phyloP scores from a whole-genome alignment of 2,888 invertebrate genomes.

The Hydriomena furcata region DNA sequence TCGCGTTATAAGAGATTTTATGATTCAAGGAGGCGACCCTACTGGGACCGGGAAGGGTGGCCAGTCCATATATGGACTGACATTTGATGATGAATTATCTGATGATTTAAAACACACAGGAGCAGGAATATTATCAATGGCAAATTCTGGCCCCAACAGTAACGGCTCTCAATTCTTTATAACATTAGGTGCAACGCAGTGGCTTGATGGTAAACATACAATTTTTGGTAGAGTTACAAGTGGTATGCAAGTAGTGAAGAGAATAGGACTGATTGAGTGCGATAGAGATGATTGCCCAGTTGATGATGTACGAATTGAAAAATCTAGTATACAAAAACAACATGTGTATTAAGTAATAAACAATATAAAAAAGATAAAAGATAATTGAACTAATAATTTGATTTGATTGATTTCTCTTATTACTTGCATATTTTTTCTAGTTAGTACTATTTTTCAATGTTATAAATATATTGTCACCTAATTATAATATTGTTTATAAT shows the following conservation, averaged over 20 bases:
- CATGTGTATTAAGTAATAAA: not conserved
- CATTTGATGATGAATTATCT: conserved; percentile 98
- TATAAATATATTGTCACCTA: too few species aligned
- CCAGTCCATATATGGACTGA: conserved; percentile 96
- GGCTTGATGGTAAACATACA: conserved; percentile 98
- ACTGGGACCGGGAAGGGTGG: conserved; percentile 98
- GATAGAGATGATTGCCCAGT: conserved; percentile 96
- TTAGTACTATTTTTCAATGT: too few species aligned
- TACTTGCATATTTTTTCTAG: too few species aligned
- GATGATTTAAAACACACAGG: conserved; percentile 97
- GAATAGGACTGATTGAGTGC: conserved; percentile 96
- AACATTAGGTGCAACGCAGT: conserved; percentile 97
- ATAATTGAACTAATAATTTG: too few species aligned
- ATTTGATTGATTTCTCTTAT: too few species aligned
- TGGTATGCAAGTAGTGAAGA: conserved; percentile 95
- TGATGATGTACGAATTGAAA: conserved; percentile 91
- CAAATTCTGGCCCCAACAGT: conserved; percentile 97
- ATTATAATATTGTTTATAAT: too few species aligned
- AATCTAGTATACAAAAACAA: conserved; percentile 54
- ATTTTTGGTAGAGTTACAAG: conserved; percentile 96
- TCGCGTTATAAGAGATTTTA: conserved; percentile 95
- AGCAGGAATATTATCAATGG: conserved; percentile 97
- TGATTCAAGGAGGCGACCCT: conserved; percentile 98
- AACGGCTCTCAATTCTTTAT: conserved; percentile 99
- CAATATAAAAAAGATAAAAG: too few species aligned